Evolutionary conservation across 2,797 vertebrate genomes (phyloP).

Genomic region (Erethizon dorsatum): DNA sequence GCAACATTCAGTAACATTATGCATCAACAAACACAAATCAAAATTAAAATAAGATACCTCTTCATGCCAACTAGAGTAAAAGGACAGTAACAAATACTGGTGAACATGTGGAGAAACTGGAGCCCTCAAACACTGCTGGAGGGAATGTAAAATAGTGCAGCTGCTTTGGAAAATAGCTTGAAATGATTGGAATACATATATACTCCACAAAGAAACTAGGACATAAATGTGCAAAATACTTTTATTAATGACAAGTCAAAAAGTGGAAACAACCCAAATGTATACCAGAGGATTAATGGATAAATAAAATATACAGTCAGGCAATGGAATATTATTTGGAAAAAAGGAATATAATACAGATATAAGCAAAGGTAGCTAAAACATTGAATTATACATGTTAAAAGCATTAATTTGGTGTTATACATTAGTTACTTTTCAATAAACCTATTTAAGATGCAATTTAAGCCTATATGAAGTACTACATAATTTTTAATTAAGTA

Average conservation of each 20-base stretch:
- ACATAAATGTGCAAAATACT: not conserved
- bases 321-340: not conserved
- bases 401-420: not conserved
- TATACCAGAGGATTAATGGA: not conserved
- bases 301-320: not conserved
- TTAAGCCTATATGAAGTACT: not conserved
- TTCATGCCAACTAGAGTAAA: not conserved
- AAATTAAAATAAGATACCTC: not conserved
- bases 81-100: not conserved
- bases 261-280: not conserved
- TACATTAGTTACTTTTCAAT: not conserved
- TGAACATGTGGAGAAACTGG: not conserved
- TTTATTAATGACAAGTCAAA: not conserved
- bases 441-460: not conserved
- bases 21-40: not conserved
- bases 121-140: not conserved
- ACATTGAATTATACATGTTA: not conserved
- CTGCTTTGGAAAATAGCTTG: conserved; percentile 5
- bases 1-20: not conserved
- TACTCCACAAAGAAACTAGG: not conserved
- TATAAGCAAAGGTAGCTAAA: not conserved
- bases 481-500: not conserved
- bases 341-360: not conserved
- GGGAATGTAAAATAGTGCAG: not conserved
- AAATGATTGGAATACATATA: too few species aligned